Conservation (phyloP, 1,140 invertebrate species). For the Cydia pomonella region DNA sequence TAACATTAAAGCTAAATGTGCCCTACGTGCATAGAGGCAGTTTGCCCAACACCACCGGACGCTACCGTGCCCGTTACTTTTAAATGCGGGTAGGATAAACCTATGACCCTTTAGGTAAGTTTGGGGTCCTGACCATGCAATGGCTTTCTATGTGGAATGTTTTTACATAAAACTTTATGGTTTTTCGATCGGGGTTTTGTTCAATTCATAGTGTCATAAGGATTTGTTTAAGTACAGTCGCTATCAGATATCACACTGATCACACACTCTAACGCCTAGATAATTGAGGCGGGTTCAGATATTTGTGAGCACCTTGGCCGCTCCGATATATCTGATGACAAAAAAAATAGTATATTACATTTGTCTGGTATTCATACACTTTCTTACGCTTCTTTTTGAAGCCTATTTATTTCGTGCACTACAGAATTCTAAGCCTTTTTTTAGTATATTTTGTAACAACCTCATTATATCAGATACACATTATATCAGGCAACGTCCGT, state of each 20-base stretch:
- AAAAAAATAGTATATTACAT: no score
- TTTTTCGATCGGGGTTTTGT: not conserved
- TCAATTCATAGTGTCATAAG: not conserved
- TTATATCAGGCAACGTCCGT: no score
- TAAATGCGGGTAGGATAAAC: constrained; percentile 13
- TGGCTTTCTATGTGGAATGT: constrained; percentile 7
- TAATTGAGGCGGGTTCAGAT: no score
- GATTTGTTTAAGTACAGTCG: no score
- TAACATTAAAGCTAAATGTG: constrained; percentile 14
- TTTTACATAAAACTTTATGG: constrained; percentile 15
- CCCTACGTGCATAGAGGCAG: not conserved
- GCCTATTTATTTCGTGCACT: not conserved
- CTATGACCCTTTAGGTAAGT: constrained; percentile 9
- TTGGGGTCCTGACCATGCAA: not conserved
- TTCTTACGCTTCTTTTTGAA: not conserved
- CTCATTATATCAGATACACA: no score
- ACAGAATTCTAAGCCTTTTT: no score
- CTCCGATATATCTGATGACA: no score
- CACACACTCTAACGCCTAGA: no score
- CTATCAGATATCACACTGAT: no score
- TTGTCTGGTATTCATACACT: not conserved
- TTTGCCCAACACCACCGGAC: not conserved
- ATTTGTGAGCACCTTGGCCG: no score
- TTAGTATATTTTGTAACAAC: no score
- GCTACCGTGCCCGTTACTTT: constrained; percentile 5